Evolutionary conservation across 2,888 invertebrate species (phyloP), one percentile per base, ranked within the genome.

Genomic region (Chrysina gloriosa): DNA sequence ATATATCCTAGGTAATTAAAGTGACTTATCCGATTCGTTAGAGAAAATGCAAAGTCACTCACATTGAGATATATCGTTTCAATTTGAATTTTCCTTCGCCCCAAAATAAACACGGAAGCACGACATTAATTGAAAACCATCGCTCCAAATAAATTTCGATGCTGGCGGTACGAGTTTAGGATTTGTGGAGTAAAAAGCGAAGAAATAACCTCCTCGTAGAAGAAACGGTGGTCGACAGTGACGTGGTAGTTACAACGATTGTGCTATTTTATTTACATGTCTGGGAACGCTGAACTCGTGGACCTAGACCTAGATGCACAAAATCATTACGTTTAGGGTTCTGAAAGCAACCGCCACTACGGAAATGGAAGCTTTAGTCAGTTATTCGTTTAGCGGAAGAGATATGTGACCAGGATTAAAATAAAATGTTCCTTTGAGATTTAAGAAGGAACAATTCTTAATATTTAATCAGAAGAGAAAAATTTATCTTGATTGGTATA

Each of bases 201-300:
- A 36, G 36, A 3, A 36, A 11, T 4, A 36, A 36, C 3, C 1
- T n/a, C n/a, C 14, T n/a, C 4, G 14, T n/a, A 36, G 36, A 36
- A 9, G 36, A 36, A n/a, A n/a, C 11, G n/a, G 36, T 2, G n/a
- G 48, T 48, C 14, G 9, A 23, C 39, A 25, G 48, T 25, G 25
- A 48, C 23, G 48, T 48, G 11, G 9, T 48, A 48, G 25, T 48
- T 21, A 25, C 48, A 21, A 48, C n/a, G 11, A n/a, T 48, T 48
- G 27, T 23, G 25, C 11, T 48, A 48, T 48, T 48, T 48, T 48
- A 48, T 48, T 48, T 48, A 48, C 48, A 48, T 25, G 5, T 48
- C 3, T 11, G 14, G 48, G 36, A 48, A 11, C 3, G n/a, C 23
- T 21, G 47, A n/a, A 48, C 21, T n/a, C 48, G 48, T 23, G 11